Conservation (phyloP, 2,113 vertebrate species). For the Campylomormyrus tamandua region DNA sequence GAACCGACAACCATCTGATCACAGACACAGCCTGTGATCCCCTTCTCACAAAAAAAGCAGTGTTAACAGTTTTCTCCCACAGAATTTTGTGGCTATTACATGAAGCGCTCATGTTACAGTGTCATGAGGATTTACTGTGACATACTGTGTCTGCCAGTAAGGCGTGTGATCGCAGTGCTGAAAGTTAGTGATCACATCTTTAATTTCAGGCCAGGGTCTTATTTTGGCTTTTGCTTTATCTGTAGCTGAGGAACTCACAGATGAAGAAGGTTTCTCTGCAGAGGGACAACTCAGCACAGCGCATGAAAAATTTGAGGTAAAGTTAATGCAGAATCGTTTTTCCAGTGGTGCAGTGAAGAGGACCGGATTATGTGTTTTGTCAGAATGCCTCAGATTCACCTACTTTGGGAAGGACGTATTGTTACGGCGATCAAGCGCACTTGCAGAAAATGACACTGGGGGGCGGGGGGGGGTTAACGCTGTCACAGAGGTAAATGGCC, state of each 20-base stretch:
- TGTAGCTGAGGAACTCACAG: conserved; percentile 65
- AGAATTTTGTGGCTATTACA: not conserved
- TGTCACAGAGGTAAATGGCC: not conserved
- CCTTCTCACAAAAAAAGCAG: not conserved
- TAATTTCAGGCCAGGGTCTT: not conserved
- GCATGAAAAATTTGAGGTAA: conserved; percentile 65
- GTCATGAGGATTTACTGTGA: not conserved
- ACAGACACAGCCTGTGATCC: not conserved
- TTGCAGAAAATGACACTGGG: not conserved
- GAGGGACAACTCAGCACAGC: conserved; percentile 59
- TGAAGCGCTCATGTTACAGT: not conserved
- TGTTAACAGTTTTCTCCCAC: not conserved
- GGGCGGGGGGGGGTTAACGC: not conserved
- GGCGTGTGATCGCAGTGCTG: not conserved
- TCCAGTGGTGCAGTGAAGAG: not conserved
- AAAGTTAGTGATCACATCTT: not conserved
- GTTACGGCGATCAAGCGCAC: not conserved
- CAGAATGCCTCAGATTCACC: not conserved
- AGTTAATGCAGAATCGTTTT: not conserved
- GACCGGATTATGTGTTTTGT: not conserved
- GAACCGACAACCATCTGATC: not conserved
- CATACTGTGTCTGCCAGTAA: not conserved
- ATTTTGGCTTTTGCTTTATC: conserved; percentile 17
- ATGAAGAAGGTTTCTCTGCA: conserved; percentile 61
- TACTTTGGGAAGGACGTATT: not conserved